These are phyloP conservation scores for Cichladusa arquata DNA, from an alignment of 2,113 vertebrate genomes.

Conservation along the genomic window DNA sequence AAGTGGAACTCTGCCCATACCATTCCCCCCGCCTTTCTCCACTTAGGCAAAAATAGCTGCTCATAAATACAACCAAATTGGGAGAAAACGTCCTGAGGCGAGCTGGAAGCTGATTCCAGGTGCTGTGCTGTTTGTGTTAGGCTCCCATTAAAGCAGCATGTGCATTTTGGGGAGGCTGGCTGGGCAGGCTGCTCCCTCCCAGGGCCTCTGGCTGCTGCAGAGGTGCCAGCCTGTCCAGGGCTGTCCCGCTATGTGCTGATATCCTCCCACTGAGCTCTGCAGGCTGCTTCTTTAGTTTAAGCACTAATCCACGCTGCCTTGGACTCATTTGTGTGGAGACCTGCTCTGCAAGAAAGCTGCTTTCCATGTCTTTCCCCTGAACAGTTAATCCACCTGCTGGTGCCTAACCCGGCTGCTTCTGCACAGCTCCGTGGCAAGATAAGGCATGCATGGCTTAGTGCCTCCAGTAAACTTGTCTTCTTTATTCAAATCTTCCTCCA, in stretches of 20 bases:
- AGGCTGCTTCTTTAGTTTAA: background rate
- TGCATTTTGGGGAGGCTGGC: constrained; percentile 24
- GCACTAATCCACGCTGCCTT: background rate
- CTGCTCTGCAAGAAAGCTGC: constrained; percentile 31
- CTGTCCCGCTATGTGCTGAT: background rate
- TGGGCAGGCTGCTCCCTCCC: background rate
- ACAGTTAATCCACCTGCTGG: constrained; percentile 58
- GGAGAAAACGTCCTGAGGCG: background rate
- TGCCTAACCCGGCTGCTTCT: background rate
- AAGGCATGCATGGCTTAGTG: background rate
- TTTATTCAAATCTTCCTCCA: constrained; percentile 14
- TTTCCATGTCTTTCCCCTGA: constrained; percentile 33
- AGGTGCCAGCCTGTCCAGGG: constrained; percentile 27
- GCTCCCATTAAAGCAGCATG: background rate
- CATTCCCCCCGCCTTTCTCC: rapidly evolving
- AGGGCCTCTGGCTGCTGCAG: background rate
- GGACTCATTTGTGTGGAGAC: background rate
- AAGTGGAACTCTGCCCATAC: background rate
- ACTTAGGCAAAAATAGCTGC: constrained; percentile 14
- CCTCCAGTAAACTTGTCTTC: background rate
- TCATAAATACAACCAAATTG: constrained; percentile 1
- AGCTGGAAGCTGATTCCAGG: constrained; percentile 15
- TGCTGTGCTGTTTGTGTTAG: background rate
- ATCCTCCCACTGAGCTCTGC: background rate
- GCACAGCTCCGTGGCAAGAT: background rate